Evolutionary conservation across 2,113 vertebrate genomes (phyloP), one percentile per base, ranked within the genome.

Genomic region (Gopherus flavomarginatus): DNA sequence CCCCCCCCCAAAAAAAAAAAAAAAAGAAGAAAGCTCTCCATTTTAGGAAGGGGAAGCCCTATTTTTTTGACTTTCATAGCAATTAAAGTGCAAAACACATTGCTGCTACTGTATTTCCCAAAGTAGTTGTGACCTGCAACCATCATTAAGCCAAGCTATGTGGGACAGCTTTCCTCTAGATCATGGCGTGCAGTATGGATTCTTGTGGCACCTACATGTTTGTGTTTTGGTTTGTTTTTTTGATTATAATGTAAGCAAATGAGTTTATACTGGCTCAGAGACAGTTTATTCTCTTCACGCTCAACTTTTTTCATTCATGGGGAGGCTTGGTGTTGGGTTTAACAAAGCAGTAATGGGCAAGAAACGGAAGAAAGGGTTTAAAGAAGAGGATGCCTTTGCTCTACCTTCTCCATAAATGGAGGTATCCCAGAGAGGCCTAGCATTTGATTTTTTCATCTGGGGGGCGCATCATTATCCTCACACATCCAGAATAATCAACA

Each of bases 361-460:
- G 31, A 95, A 83, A 42, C 52, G 5, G 13, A 42, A 89, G 85
- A 83, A 80, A 83, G 16, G 12, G 8, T 84, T 57, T 35, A 8
- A 62, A 29, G 29, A 14, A 27, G 27, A 4, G 49, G 57, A 44
- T 92, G 87, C 83, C 5, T 81, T 62, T 92, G 50, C 75, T 84
- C n/a, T 84, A 35, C 19, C 83, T 78, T 11, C 59, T 94, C 38
- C 62, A 79, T 90, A 57, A 88, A 88, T 94, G 90, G 42, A 14
- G 83, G 26, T 6, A 19, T 44, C 31, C 10, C 83, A 90, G n/a
- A 78, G 79, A 56, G 24, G 77, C 59, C 2, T 72, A n/a, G 29
- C 31, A 49, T 4, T 57, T 3, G 19, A 0, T 42, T 50, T 94
- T 81, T 89, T 93, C 59, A 6, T 3, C 2, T 17, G 27, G 31